Conservation (phyloP, 2,113 vertebrate genomes). For the Tichodroma muraria region DNA sequence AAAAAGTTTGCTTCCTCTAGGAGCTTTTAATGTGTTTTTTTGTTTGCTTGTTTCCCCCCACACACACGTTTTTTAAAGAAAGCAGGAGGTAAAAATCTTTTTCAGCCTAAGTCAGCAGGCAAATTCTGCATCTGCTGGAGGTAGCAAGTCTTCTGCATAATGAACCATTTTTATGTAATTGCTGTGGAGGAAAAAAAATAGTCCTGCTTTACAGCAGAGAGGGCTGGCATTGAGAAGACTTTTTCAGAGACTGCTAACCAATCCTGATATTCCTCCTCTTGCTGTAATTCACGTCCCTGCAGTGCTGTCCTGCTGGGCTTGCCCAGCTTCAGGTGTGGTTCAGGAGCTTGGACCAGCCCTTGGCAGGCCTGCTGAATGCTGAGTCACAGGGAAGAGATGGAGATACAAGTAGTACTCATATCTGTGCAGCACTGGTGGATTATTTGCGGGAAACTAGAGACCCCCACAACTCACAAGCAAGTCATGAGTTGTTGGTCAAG, state of each 20-base stretch:
- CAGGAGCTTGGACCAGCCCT: background rate
- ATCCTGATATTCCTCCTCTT: background rate
- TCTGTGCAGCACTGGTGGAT: background rate
- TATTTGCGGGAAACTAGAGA: background rate
- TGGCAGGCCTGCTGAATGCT: background rate
- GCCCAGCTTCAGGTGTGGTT: background rate
- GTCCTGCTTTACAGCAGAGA: background rate
- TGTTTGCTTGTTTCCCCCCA: background rate
- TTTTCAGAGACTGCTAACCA: background rate
- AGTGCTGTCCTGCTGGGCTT: background rate
- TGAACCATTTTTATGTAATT: background rate
- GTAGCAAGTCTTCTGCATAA: background rate
- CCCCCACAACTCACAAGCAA: background rate
- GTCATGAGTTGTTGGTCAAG: background rate
- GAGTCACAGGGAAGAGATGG: background rate
- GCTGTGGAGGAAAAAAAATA: background rate
- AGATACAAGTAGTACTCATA: background rate
- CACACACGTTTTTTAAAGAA: background rate
- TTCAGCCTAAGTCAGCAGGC: background rate
- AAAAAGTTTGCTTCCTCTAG: background rate
- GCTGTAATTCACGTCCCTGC: background rate
- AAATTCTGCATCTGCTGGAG: background rate
- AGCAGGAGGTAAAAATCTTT: background rate
- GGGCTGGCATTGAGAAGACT: background rate
- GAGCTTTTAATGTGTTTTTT: background rate